Percentiles rank a stretch among this genome's conserved stretches.
phyloP scores from a whole-genome alignment of 2,113 vertebrate species.

The Jaculus jaculus region DNA sequence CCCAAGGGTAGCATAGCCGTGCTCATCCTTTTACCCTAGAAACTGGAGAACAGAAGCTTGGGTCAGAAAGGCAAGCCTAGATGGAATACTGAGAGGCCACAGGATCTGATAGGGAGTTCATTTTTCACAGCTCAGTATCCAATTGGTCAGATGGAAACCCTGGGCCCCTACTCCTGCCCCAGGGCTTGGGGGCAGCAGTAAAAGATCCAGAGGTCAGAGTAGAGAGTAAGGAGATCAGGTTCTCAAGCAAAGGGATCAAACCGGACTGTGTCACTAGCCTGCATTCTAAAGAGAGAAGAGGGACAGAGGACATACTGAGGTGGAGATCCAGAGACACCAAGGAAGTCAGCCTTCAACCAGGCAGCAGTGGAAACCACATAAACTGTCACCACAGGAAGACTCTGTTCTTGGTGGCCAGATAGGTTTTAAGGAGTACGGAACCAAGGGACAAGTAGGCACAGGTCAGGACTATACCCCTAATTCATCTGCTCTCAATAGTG shows the following conservation, averaged over 20 bases:
- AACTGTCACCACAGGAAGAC: background rate
- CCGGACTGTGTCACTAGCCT: background rate
- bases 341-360: background rate
- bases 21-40: constrained; percentile 35
- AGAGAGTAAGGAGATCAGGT: constrained; percentile 74
- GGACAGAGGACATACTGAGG: background rate
- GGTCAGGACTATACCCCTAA: background rate
- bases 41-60: constrained; percentile 53
- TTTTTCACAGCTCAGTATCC: background rate
- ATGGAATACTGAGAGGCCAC: constrained; percentile 49
- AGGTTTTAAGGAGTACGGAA: background rate
- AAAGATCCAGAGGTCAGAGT: constrained; percentile 52
- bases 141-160: constrained; percentile 6
- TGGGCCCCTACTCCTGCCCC: background rate
- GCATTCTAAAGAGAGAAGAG: background rate
- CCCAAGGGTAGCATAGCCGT: background rate
- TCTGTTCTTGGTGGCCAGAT: background rate
- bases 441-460: background rate
- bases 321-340: fast-evolving
- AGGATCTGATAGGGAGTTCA: constrained; percentile 67
- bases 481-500: background rate
- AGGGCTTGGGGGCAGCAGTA: background rate
- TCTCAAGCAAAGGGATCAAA: constrained; percentile 39
- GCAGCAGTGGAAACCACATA: background rate
- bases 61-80: constrained; percentile 59